phyloP scores from a whole-genome alignment of 1,140 invertebrate species.

The Drosophila pachea region DNA sequence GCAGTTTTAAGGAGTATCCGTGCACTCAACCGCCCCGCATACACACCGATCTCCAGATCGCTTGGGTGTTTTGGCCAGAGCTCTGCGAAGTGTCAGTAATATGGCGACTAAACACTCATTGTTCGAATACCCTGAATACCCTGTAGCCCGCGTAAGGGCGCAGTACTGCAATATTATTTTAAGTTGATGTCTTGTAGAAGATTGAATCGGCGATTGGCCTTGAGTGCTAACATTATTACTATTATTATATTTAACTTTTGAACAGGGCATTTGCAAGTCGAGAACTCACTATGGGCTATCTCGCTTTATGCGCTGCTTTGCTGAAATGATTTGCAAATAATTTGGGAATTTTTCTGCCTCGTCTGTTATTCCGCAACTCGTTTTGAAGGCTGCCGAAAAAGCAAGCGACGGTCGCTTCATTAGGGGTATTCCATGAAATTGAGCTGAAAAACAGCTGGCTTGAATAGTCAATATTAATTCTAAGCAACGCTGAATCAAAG shows the following conservation, averaged over 20 bases:
- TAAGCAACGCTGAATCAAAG: not conserved
- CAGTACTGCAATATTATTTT: too few relatives aligned
- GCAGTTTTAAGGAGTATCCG: not conserved
- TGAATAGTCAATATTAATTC: too few relatives aligned
- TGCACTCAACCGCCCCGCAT: too few relatives aligned
- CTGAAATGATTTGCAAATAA: slow-evolving; percentile 41
- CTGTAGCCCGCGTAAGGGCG: not conserved
- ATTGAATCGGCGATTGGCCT: too few relatives aligned
- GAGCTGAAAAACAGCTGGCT: slow-evolving; percentile 12
- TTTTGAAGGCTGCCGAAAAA: slow-evolving; percentile 1
- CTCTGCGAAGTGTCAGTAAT: slow-evolving; percentile 5
- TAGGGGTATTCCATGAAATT: slow-evolving; percentile 11
- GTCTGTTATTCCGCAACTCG: not conserved
- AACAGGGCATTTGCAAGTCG: slow-evolving; percentile 16
- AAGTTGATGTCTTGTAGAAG: too few relatives aligned
- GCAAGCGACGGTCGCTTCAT: slow-evolving; percentile 6
- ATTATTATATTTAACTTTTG: not conserved
- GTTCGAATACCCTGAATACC: not conserved
- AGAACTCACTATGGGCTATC: slow-evolving; percentile 4
- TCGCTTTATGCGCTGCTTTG: slow-evolving; percentile 28
- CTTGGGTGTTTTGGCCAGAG: slow-evolving; percentile 14
- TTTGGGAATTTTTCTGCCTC: not conserved
- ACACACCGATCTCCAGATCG: not conserved
- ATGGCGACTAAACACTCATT: not conserved
- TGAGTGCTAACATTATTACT: too few relatives aligned